Conservation (phyloP, 2,113 vertebrate genomes). For the Xenopus tropicalis region DNA sequence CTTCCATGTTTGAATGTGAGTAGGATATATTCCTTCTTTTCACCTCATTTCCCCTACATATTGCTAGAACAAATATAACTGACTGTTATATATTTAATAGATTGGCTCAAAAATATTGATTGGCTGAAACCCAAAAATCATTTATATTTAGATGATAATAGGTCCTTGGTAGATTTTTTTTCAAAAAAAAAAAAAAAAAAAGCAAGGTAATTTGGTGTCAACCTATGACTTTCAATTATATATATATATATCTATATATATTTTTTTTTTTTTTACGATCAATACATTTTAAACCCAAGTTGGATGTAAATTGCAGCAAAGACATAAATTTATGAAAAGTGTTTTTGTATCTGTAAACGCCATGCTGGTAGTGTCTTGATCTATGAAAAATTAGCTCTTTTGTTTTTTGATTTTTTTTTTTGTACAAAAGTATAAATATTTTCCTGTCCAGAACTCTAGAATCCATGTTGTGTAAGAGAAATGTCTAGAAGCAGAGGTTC, state of each 20-base stretch:
- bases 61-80: slow-evolving; percentile 10
- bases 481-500: slow-evolving; percentile 42
- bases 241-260: slow-evolving; percentile 27
- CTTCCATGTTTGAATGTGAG: background rate
- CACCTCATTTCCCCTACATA: background rate
- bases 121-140: slow-evolving; percentile 53
- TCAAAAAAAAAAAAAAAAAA: slow-evolving; percentile 61
- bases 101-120: slow-evolving; percentile 59
- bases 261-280: slow-evolving; percentile 17
- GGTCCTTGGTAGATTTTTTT: slow-evolving; percentile 36
- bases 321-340: slow-evolving; percentile 58
- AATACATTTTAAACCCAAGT: slow-evolving; percentile 33
- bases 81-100: background rate
- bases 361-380: slow-evolving; percentile 88
- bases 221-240: slow-evolving; percentile 22
- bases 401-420: slow-evolving; percentile 75
- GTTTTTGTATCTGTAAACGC: slow-evolving; percentile 76
- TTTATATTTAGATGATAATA: no score
- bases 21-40: slow-evolving; percentile 15
- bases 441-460: slow-evolving; percentile 64
- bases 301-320: slow-evolving; percentile 52
- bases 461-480: slow-evolving; percentile 53
- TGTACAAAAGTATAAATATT: slow-evolving; percentile 95
- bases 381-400: slow-evolving; percentile 50
- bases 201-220: slow-evolving; percentile 52